Percentiles rank a stretch among this genome's conserved stretches.
These are phyloP conservation scores for Oscheius sp. DNA, from an alignment of 2,888 invertebrate genomes.

Conservation along the genomic window DNA sequence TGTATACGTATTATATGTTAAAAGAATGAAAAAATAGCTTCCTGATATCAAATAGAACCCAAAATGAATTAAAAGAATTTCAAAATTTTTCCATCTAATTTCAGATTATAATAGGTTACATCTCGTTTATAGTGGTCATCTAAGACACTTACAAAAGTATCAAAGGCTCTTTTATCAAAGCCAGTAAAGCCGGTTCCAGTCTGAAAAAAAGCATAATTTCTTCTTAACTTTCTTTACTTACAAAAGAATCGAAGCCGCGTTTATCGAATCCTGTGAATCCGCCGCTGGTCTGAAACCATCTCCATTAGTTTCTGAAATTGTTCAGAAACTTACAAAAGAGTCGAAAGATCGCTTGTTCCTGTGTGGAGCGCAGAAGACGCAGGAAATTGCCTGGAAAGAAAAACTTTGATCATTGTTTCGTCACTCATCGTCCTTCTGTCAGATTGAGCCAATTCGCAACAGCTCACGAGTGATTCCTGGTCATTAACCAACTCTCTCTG, in stretches of 20 bases:
- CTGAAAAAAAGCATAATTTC: slow-evolving; percentile 5
- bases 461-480: too few species aligned
- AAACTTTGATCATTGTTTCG: neutral
- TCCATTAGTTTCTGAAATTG: neutral
- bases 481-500: too few species aligned
- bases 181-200: slow-evolving; percentile 38
- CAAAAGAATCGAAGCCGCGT: slow-evolving; percentile 39
- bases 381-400: slow-evolving; percentile 29
- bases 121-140: too few species aligned
- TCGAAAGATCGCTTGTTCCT: slow-evolving; percentile 20
- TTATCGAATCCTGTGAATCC: slow-evolving; percentile 44
- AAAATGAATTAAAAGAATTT: neutral
- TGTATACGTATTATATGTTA: too few species aligned
- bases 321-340: slow-evolving; percentile 18
- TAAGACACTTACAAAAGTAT: slow-evolving; percentile 33
- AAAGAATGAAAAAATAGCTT: too few species aligned
- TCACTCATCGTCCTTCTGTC: too few species aligned
- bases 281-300: slow-evolving; percentile 28
- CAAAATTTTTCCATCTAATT: neutral
- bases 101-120: neutral
- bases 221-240: slow-evolving; percentile 1
- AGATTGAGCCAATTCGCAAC: too few species aligned
- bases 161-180: slow-evolving; percentile 43
- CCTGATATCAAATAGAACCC: neutral
- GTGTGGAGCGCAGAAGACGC: slow-evolving; percentile 35